Conservation (phyloP, 2,113 vertebrate genomes). For the Nanger granti region DNA sequence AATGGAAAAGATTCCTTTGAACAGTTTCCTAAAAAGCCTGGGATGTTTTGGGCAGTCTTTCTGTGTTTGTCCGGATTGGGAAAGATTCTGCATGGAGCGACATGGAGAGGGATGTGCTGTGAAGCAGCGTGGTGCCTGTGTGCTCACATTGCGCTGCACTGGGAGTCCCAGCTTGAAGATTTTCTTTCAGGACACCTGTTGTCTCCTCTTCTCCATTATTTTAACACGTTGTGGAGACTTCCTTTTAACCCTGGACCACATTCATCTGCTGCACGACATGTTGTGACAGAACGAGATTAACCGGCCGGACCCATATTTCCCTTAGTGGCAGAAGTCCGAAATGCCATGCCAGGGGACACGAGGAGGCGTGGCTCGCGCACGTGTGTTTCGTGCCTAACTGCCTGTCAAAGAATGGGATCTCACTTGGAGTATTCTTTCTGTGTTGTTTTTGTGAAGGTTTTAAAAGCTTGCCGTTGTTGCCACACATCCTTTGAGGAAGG, state of each 20-base stretch:
- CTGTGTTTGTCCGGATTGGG: conserved; percentile 36
- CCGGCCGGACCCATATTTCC: neutral
- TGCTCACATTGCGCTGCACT: conserved; percentile 27
- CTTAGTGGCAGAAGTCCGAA: conserved; percentile 31
- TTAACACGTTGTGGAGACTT: conserved; percentile 59
- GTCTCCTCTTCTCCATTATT: conserved; percentile 47
- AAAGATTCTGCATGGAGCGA: neutral
- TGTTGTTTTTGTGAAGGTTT: conserved; percentile 7
- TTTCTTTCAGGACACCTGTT: conserved; percentile 62
- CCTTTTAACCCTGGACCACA: conserved; percentile 44
- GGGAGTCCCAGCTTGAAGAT: conserved; percentile 45
- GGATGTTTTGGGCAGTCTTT: conserved; percentile 23
- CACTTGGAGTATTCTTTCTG: neutral
- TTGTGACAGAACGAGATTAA: conserved; percentile 28
- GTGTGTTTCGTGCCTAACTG: neutral
- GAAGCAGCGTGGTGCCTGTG: conserved; percentile 26
- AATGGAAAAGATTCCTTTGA: neutral
- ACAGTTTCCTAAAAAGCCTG: conserved; percentile 51
- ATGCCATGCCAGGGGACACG: neutral
- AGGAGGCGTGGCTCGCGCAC: neutral
- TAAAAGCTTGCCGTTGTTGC: conserved; percentile 4
- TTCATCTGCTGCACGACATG: conserved; percentile 46
- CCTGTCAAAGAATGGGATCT: neutral
- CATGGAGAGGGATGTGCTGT: conserved; percentile 26
- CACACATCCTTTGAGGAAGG: neutral